Evolutionary conservation across 2,797 vertebrate species (phyloP), one percentile per base, ranked within the genome.

Genomic region (Galago senegalensis): DNA sequence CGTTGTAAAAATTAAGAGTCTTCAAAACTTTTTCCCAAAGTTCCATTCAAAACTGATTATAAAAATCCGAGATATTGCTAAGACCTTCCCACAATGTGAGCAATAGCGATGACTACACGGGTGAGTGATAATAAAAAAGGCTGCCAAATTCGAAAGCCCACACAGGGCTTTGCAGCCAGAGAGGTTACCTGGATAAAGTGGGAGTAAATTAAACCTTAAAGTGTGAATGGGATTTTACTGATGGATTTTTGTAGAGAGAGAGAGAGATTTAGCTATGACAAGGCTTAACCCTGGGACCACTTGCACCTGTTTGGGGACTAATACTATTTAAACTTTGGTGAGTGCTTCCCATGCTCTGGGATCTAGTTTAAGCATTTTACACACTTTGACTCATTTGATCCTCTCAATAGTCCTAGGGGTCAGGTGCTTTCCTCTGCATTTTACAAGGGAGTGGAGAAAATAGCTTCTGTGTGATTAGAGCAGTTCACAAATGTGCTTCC

Each of bases 231-330:
- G 11, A 82, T 73, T 67, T 84, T 76, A 82, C 31, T 11, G 73
- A 17, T 31, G 49, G 14, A 75, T 87, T 95, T 97, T 76, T 92
- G 31, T 87, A 91, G 89, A 94, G 27, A 65, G 4, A 70, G 40
- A 40, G 20, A 7, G 43, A 40, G 37, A 73, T 73, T 87, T 80
- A 92, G 7, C 46, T 69, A 34, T 80, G 65, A 77, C 1, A 17
- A 46, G 4, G 0, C 88, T 91, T 58, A 58, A 11, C 75, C 86
- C 13, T 56, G 27, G 53, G 40, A 82, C 75, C 12, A n/a, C 34
- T n/a, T 21, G 63, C 94, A n/a, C 3, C 53, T 56, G 25, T 67
- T 82, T 67, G 37, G n/a, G 14, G 11, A 83, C 29, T 21, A 75
- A 60, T 27, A 58, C 17, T 72, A 82, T 63, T 37, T 76, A 69